These are phyloP conservation scores for Theocolax elegans DNA, from an alignment of 1,140 invertebrate species.

Conservation along the genomic window DNA sequence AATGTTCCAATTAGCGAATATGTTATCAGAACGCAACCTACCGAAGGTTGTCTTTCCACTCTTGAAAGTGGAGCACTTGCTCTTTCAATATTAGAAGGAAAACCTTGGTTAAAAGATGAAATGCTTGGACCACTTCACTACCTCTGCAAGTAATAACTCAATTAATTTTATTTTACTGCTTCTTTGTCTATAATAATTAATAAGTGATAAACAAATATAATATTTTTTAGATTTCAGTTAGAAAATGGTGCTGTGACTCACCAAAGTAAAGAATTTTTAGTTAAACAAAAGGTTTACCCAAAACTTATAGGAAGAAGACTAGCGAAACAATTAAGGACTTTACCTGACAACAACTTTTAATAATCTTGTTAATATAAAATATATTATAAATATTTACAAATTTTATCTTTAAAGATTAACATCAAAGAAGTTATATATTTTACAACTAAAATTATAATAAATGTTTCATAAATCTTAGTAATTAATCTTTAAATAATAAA, in stretches of 20 bases:
- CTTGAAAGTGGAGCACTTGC: constrained; percentile 89
- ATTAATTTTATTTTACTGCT: not conserved
- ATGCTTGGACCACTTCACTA: constrained; percentile 83
- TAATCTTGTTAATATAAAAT: constrained; percentile 9
- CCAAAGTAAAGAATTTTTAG: constrained; percentile 90
- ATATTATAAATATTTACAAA: constrained; percentile 34
- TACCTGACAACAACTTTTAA: constrained; percentile 57
- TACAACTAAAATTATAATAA: constrained; percentile 22
- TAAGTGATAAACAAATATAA: not conserved
- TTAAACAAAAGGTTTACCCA: constrained; percentile 87
- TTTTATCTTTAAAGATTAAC: constrained; percentile 26
- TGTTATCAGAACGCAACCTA: constrained; percentile 92
- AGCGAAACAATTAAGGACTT: constrained; percentile 68
- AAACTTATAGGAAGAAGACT: constrained; percentile 84
- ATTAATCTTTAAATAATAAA: constrained; percentile 3
- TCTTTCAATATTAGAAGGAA: constrained; percentile 80
- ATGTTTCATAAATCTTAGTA: not conserved
- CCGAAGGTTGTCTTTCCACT: constrained; percentile 90
- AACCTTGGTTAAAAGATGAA: constrained; percentile 73
- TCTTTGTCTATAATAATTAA: constrained; percentile 11
- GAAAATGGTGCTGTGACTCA: constrained; percentile 91
- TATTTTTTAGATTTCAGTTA: constrained; percentile 74
- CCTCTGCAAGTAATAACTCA: constrained; percentile 76
- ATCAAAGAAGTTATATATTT: constrained; percentile 34
- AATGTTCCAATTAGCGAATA: constrained; percentile 82